These are phyloP conservation scores for Pseudachorutes palmiensis DNA, from an alignment of 1,140 invertebrate genomes.

Conservation along the genomic window DNA sequence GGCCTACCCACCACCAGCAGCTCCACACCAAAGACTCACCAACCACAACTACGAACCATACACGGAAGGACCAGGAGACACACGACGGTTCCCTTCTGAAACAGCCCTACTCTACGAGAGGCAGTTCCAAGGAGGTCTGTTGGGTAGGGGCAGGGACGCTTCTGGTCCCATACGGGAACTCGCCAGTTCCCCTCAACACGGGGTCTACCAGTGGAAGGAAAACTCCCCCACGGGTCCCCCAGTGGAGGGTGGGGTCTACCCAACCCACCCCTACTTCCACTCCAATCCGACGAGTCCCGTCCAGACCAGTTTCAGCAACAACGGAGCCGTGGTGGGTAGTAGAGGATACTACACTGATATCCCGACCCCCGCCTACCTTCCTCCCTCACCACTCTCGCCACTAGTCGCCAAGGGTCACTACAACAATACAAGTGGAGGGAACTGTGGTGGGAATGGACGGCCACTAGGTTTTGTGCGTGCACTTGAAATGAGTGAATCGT, in stretches of 20 bases:
- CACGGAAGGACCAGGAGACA: constrained; percentile 28
- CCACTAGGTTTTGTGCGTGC: constrained; percentile 89
- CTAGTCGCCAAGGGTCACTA: too few relatives aligned
- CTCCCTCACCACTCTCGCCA: too few relatives aligned
- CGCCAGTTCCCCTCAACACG: constrained; percentile 71
- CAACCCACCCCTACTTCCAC: constrained; percentile 49
- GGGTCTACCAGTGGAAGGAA: constrained; percentile 76
- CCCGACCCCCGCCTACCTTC: too few relatives aligned
- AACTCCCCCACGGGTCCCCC: constrained; percentile 48
- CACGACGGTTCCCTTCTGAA: constrained; percentile 73
- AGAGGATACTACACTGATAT: constrained; percentile 27
- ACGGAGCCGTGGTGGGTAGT: constrained; percentile 35
- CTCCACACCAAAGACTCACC: too few relatives aligned
- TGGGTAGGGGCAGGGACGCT: constrained; percentile 39
- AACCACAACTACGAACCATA: constrained; percentile 36
- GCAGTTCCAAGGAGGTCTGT: constrained; percentile 50
- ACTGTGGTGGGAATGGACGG: too few relatives aligned
- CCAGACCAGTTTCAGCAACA: constrained; percentile 42
- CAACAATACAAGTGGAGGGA: too few relatives aligned
- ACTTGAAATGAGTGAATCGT: constrained; percentile 77
- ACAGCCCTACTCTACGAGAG: constrained; percentile 61
- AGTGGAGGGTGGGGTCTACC: constrained; percentile 11
- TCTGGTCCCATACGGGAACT: constrained; percentile 55
- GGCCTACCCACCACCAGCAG: too few relatives aligned
- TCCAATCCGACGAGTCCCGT: constrained; percentile 70